These are phyloP conservation scores for Nymphicus hollandicus DNA, from an alignment of 2,113 vertebrate genomes.

Conservation along the genomic window DNA sequence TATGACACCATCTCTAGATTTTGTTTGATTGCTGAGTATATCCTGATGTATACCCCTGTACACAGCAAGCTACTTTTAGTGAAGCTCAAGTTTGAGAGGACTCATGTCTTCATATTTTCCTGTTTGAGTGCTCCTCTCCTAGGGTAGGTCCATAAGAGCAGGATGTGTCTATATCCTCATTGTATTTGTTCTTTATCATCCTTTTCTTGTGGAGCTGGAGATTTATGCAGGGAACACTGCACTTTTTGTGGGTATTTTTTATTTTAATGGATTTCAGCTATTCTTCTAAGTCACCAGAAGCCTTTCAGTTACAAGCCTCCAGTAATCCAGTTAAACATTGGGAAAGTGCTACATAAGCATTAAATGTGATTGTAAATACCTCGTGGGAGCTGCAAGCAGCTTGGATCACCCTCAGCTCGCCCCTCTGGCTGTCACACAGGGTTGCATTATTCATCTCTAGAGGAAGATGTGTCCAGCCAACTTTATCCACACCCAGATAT, in stretches of 20 bases:
- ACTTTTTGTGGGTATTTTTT: neutral
- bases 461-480: neutral
- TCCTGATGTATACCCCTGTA: neutral
- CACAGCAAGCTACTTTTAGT: neutral
- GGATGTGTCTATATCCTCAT: neutral
- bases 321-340: neutral
- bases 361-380: neutral
- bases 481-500: neutral
- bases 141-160: neutral
- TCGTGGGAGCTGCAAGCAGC: neutral
- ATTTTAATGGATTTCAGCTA: neutral
- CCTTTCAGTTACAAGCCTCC: neutral
- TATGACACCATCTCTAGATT: neutral
- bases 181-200: neutral
- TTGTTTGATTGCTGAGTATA: neutral
- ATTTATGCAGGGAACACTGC: neutral
- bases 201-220: neutral
- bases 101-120: neutral
- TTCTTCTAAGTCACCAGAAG: neutral
- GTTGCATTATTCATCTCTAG: neutral
- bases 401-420: neutral
- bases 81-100: neutral
- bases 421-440: neutral
- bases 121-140: neutral
- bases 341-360: constrained; percentile 15